Percentiles rank a stretch among this genome's conserved stretches.
These are phyloP conservation scores for Buteo buteo DNA, from an alignment of 2,113 vertebrate genomes.

Conservation along the genomic window DNA sequence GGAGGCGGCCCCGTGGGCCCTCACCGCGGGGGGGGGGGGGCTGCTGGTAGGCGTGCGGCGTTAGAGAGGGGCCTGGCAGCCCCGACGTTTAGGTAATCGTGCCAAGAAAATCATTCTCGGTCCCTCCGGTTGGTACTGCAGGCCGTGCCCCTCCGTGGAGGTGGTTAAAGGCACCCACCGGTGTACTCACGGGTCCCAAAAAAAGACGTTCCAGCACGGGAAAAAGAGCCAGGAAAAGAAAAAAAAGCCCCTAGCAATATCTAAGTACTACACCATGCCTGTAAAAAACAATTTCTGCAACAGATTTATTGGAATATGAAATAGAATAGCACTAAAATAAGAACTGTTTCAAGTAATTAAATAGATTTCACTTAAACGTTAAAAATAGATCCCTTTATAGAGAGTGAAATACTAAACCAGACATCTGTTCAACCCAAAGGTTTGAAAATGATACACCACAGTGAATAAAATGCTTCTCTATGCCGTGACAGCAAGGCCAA, in stretches of 20 bases:
- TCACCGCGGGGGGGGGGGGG: background rate
- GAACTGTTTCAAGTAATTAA: background rate
- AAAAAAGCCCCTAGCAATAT: background rate
- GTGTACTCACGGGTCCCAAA: fast-evolving
- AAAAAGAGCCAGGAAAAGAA: no score
- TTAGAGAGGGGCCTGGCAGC: no score
- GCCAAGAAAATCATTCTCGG: background rate
- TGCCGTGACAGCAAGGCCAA: background rate
- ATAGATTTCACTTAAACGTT: no score
- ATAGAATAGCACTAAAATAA: background rate
- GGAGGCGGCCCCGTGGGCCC: background rate
- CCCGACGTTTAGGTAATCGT: no score
- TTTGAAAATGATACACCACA: fast-evolving
- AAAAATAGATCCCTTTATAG: background rate
- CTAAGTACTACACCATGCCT: fast-evolving
- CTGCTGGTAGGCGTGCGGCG: background rate
- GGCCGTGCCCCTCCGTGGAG: background rate
- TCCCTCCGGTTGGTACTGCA: background rate
- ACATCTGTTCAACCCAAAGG: fast-evolving
- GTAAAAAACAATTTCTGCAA: background rate
- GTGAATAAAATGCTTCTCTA: fast-evolving
- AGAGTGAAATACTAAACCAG: background rate
- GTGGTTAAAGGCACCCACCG: background rate
- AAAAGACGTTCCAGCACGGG: fast-evolving
- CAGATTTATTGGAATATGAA: no score